phyloP scores from a whole-genome alignment of 2,113 vertebrate species.

The Corydoras maculifer region DNA sequence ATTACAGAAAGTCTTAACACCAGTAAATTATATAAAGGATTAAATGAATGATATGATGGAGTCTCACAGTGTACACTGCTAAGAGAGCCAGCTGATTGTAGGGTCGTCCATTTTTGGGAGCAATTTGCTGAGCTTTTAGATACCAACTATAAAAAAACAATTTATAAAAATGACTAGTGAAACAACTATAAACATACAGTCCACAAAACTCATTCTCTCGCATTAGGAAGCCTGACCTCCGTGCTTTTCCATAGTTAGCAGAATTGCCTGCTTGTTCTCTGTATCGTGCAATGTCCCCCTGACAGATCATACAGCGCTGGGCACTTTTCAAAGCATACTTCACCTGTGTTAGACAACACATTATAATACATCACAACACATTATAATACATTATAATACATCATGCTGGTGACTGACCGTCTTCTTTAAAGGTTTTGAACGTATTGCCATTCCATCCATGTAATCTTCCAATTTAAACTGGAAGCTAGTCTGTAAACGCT shows the following conservation, averaged over 20 bases:
- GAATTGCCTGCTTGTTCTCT: conserved; percentile 92
- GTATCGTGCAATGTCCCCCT: conserved; percentile 93
- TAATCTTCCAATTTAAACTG: conserved; percentile 93
- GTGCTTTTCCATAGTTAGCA: conserved; percentile 93
- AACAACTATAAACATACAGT: background rate
- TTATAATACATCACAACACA: too few relatives aligned
- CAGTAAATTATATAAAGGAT: background rate
- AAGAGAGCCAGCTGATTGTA: conserved; percentile 95
- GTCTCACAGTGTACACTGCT: conserved; percentile 92
- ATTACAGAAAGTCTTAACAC: too few relatives aligned
- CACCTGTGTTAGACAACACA: conserved; percentile 63
- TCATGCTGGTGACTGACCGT: conserved; percentile 59
- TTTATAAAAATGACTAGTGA: background rate
- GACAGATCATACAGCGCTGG: conserved; percentile 95
- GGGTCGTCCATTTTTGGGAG: conserved; percentile 93
- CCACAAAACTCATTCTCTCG: too few relatives aligned
- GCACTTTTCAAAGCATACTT: conserved; percentile 98
- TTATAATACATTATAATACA: too few relatives aligned
- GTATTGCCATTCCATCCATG: conserved; percentile 94
- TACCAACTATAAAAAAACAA: conserved; percentile 77
- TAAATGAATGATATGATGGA: background rate
- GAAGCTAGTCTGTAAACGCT: conserved; percentile 88
- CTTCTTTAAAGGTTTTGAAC: conserved; percentile 85
- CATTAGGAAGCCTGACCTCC: conserved; percentile 70
- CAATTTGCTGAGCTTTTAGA: conserved; percentile 96